Evolutionary conservation across 2,113 vertebrate species (phyloP).

Genomic region (Malurus cyaneus): DNA sequence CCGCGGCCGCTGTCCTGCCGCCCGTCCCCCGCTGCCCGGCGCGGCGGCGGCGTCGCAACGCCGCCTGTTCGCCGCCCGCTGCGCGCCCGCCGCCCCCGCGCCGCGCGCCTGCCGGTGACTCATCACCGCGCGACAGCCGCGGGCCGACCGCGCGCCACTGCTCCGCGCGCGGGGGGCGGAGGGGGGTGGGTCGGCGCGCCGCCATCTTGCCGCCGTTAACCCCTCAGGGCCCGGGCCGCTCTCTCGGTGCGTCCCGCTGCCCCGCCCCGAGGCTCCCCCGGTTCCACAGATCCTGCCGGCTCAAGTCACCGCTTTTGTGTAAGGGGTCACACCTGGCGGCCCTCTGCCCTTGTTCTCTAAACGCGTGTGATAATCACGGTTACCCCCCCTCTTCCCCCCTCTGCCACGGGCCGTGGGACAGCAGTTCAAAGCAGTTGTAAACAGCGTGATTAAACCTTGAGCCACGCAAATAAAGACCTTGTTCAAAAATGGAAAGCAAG

Average conservation of each 20-base stretch:
- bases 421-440: background rate
- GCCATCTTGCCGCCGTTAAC: constrained; percentile 30
- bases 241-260: fast-evolving
- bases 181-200: background rate
- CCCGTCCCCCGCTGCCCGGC: too few species aligned
- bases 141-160: background rate
- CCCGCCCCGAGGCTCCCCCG: fast-evolving
- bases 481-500: background rate
- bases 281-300: fast-evolving
- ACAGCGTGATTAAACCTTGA: background rate
- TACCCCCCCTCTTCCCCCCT: fast-evolving
- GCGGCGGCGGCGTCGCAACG: too few species aligned
- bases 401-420: fast-evolving
- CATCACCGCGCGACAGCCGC: constrained; percentile 18
- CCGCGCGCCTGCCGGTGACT: too few species aligned
- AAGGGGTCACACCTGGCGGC: fast-evolving
- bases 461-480: background rate
- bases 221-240: fast-evolving
- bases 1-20: constrained; percentile 14
- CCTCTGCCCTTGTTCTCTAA: fast-evolving
- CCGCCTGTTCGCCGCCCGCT: too few species aligned
- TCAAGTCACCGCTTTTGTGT: fast-evolving
- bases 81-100: too few species aligned
- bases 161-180: background rate
- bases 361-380: fast-evolving